Base-by-base conservation (phyloP, 1,140 invertebrate genomes). In the Bradysia coprophila region DNA sequence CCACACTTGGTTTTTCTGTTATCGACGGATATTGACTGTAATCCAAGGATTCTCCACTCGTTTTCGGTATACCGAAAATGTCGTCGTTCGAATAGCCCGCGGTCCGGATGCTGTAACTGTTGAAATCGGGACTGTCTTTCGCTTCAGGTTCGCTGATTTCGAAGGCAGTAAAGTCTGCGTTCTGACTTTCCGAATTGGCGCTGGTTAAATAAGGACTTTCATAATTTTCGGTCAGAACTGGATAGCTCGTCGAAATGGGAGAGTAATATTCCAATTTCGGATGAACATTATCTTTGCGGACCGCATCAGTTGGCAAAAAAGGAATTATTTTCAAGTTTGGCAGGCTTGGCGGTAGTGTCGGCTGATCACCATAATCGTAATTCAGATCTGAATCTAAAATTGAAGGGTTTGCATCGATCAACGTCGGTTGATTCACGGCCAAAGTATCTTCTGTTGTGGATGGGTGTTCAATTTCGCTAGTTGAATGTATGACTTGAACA, bases 281-380 rank as follows among this genome's bases (percentile, higher is more conserved):
- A 37, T 45, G 32, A 19, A 47, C 16, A 43, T 32, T 23, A 24
- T 20, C 23, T n/a, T 53, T 46, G 8, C 56, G 49, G 24, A 82
- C 62, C 8, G 79, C 78, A 57, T 81, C 79, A 34, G 76, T 75
- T 16, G 77, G 76, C 15, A 81, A 66, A 51, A 82, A 82, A 9
- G 77, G 78, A 51, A 81, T 81, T 49, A 82, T 80, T 54, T 78
- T 80, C 13, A 80, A 60, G 54, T 80, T 79, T 4, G 76, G 76
- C 31, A 80, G 54, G 19, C 76, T 78, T 4, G 76, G 77, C 3
- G 77, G 78, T 40, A 80, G 50, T 2, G 72, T 71, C 2, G 61
- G 68, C n/a, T n/a, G n/a, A 41, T 71, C 61, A 41, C 59, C 66
- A 50, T 73, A 73, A 48, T 73, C 72, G 53, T 69, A 75, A 36